These are phyloP conservation scores for Drosophila saltans DNA, from an alignment of 1,140 invertebrate genomes.

Conservation along the genomic window DNA sequence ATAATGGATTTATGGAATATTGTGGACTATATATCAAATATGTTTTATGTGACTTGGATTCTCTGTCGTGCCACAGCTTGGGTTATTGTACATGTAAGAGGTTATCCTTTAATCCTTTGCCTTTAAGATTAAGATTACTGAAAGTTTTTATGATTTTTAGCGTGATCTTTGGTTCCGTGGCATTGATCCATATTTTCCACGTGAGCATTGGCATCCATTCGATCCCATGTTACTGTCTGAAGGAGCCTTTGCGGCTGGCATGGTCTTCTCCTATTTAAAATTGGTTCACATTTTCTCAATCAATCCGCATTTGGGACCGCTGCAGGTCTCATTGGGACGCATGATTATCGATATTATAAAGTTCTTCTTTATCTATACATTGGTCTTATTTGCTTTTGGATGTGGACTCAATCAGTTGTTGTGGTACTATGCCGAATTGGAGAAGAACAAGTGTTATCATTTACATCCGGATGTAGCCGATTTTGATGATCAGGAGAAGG, in stretches of 20 bases:
- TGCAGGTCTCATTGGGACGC: constrained; percentile 93
- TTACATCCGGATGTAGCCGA: constrained; percentile 87
- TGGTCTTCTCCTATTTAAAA: constrained; percentile 97
- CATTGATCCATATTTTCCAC: constrained; percentile 90
- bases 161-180: constrained; percentile 88
- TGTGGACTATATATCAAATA: constrained; percentile 97
- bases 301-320: constrained; percentile 95
- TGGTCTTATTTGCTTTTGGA: constrained; percentile 95
- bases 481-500: constrained; percentile 91
- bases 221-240: constrained; percentile 97
- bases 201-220: constrained; percentile 95
- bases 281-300: constrained; percentile 98
- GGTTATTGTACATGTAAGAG: constrained; percentile 89
- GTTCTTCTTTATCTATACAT: constrained; percentile 96
- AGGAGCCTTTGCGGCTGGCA: constrained; percentile 96
- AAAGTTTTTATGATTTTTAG: constrained; percentile 82
- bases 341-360: constrained; percentile 97
- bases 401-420: constrained; percentile 96
- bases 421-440: constrained; percentile 97
- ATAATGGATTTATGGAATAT: constrained; percentile 98
- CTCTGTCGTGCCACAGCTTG: constrained; percentile 90
- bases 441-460: constrained; percentile 92
- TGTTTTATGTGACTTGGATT: constrained; percentile 96
- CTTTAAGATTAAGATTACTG: background rate
- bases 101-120: background rate